Conservation (phyloP, 53 echinoderm and acorn worm species). For the Stichopus horrens region DNA sequence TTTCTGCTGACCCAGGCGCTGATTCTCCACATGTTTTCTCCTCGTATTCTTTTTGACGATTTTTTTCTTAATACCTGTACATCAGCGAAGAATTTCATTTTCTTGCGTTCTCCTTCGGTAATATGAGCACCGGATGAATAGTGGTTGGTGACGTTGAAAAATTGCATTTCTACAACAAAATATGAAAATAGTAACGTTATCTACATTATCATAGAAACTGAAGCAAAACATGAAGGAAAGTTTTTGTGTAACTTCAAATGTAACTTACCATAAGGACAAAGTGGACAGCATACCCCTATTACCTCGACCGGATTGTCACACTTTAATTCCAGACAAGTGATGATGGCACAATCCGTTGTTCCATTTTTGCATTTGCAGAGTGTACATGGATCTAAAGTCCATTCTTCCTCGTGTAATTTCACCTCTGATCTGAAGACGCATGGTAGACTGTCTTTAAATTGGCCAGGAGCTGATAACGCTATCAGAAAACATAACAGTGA, state of each 20-base stretch:
- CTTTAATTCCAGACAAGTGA: neutral
- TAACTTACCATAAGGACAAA: conserved; percentile 2
- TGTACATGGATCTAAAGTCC: neutral
- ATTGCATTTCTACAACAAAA: neutral
- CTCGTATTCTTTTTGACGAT: conserved; percentile 2
- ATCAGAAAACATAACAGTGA: neutral
- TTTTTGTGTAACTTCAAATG: neutral
- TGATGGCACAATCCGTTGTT: conserved; percentile 7
- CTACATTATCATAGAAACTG: neutral
- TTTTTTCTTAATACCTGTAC: neutral
- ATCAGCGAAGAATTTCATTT: neutral
- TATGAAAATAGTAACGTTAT: neutral
- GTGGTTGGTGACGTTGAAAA: neutral
- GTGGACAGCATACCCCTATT: neutral
- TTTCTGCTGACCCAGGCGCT: conserved; percentile 45
- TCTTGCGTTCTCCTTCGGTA: conserved; percentile 1
- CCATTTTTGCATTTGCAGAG: neutral
- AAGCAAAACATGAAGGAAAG: neutral
- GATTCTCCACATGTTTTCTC: conserved; percentile 36
- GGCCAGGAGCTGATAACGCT: neutral
- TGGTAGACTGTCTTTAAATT: neutral
- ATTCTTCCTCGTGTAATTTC: neutral
- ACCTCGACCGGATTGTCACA: neutral
- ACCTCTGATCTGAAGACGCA: neutral
- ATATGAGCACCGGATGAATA: neutral